Conservation (phyloP, 2,113 vertebrate species). For the Mystacornis crossleyi region DNA sequence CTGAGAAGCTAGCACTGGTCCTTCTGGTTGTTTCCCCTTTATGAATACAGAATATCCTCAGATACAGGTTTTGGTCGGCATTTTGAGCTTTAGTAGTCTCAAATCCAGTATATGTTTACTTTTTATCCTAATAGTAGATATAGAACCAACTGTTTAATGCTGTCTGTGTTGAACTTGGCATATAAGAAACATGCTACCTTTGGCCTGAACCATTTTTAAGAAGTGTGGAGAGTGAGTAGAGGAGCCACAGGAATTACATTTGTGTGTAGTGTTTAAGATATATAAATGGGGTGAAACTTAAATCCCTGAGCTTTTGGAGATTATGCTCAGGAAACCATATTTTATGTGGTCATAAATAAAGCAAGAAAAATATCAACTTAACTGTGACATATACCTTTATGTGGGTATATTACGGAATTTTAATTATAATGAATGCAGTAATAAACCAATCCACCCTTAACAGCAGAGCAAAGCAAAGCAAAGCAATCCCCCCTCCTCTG, state of each 20-base stretch:
- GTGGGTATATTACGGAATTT: constrained; percentile 66
- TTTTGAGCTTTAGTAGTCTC: neutral
- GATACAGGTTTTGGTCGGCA: neutral
- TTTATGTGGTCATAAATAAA: constrained; percentile 73
- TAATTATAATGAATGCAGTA: constrained; percentile 65
- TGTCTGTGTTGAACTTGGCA: neutral
- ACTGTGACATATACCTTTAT: constrained; percentile 53
- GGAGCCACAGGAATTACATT: constrained; percentile 38
- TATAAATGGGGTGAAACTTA: constrained; percentile 62
- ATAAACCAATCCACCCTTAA: constrained; percentile 55
- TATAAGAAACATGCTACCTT: neutral
- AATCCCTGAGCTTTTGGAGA: constrained; percentile 54
- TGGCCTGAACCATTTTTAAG: constrained; percentile 16
- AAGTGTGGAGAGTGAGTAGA: neutral
- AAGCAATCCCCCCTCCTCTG: neutral
- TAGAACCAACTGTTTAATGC: neutral
- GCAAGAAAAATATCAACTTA: constrained; percentile 64
- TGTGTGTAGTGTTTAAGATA: constrained; percentile 11
- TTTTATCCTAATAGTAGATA: neutral
- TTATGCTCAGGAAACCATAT: constrained; percentile 66
- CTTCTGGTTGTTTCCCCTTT: neutral
- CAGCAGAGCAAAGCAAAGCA: constrained; percentile 12
- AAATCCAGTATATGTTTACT: neutral
- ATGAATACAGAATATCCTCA: neutral
- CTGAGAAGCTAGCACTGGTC: neutral